Evolutionary conservation across 2,888 invertebrate species (phyloP).

Genomic region (Eupithecia exiguata): DNA sequence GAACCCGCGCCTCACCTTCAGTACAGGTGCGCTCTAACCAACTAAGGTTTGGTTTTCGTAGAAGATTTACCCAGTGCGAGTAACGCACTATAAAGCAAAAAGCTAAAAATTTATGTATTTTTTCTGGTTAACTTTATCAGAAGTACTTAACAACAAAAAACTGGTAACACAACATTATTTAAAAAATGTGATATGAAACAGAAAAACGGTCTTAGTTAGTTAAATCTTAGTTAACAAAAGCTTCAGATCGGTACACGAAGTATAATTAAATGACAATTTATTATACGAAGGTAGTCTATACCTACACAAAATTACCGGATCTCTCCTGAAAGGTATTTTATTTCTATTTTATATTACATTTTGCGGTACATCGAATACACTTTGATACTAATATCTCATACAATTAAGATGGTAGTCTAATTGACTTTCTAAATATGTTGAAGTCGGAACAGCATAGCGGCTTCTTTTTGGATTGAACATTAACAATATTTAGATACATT

Average conservation of each 20-base stretch:
- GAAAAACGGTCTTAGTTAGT: not conserved
- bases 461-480: not conserved
- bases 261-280: not conserved
- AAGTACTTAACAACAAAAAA: not conserved
- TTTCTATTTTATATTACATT: not conserved
- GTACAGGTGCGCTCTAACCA: no score
- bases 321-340: not conserved
- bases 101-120: no score
- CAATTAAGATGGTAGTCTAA: not conserved
- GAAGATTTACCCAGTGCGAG: no score
- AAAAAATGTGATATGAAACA: not conserved
- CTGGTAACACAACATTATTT: not conserved
- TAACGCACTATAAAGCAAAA: no score
- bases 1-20: no score
- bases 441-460: not conserved
- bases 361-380: not conserved
- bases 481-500: not conserved
- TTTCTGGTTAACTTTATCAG: not conserved
- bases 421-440: not conserved
- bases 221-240: not conserved
- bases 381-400: not conserved
- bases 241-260: not conserved
- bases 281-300: slow-evolving; percentile 3
- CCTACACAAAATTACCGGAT: not conserved
- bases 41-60: no score